Evolutionary conservation across 2,888 invertebrate genomes (phyloP).

Genomic region (Torymus texanus): DNA sequence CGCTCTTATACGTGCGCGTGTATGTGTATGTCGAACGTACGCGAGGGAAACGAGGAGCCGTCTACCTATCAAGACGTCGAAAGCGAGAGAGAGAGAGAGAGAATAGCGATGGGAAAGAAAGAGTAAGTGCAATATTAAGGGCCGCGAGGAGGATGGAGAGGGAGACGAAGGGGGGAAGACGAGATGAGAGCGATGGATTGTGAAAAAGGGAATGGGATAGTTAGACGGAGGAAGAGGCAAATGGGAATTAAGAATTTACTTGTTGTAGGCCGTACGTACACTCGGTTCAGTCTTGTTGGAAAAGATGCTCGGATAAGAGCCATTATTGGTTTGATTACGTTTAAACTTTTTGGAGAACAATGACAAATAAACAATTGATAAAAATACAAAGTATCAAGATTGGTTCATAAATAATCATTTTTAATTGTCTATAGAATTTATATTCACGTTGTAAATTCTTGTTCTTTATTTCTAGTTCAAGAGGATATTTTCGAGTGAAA

Average conservation of each 20-base stretch:
- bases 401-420: no score
- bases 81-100: slow-evolving; percentile 18
- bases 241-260: neutral
- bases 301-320: no score
- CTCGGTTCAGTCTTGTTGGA: no score
- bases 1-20: no score
- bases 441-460: no score
- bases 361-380: no score
- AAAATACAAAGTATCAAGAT: no score
- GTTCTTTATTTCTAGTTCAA: no score
- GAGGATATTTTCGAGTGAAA: neutral
- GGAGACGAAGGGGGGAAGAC: slow-evolving; percentile 23
- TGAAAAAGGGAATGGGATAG: slow-evolving; percentile 42
- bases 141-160: neutral
- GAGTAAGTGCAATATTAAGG: neutral
- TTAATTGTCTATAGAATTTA: no score
- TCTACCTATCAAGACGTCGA: slow-evolving; percentile 55
- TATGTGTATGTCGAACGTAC: slow-evolving; percentile 35
- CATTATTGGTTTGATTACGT: no score
- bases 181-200: slow-evolving; percentile 46
- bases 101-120: slow-evolving; percentile 17
- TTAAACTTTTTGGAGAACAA: no score
- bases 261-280: no score
- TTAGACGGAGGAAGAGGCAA: neutral
- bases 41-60: slow-evolving; percentile 36